Conservation (phyloP, 1,140 invertebrate genomes). For the Neelides sp. region DNA sequence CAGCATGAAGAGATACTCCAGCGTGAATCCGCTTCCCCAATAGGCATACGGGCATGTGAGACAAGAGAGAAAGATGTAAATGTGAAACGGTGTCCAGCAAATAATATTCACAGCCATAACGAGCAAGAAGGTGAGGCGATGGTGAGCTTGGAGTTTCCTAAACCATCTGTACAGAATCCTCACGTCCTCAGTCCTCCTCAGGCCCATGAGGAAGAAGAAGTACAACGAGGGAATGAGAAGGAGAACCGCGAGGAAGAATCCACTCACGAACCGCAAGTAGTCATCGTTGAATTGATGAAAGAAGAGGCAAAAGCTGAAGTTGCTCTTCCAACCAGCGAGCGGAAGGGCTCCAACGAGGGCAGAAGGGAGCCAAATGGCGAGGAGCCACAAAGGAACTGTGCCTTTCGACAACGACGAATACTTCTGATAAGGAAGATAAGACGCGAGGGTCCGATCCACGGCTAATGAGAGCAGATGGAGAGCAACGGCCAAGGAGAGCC, state of each 20-base stretch:
- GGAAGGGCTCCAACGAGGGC: slow-evolving; percentile 20
- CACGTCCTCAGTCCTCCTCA: neutral
- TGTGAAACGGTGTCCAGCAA: slow-evolving; percentile 26
- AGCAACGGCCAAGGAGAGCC: slow-evolving; percentile 15
- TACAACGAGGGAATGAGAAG: slow-evolving; percentile 19
- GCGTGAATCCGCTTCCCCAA: slow-evolving; percentile 19
- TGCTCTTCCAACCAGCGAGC: slow-evolving; percentile 21
- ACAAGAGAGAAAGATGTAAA: slow-evolving; percentile 23
- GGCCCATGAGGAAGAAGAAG: slow-evolving; percentile 17
- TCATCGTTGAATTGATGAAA: slow-evolving; percentile 29
- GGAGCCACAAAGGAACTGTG: slow-evolving; percentile 27
- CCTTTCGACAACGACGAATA: slow-evolving; percentile 22
- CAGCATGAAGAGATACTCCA: slow-evolving; percentile 28
- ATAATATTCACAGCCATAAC: slow-evolving; percentile 20
- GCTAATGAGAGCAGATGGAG: slow-evolving; percentile 24
- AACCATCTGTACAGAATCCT: slow-evolving; percentile 23
- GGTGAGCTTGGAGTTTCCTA: slow-evolving; percentile 26
- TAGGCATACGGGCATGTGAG: slow-evolving; percentile 16
- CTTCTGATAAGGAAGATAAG: slow-evolving; percentile 20
- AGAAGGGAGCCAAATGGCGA: slow-evolving; percentile 26
- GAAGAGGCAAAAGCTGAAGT: slow-evolving; percentile 29
- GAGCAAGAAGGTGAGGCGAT: slow-evolving; percentile 24
- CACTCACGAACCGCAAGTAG: slow-evolving; percentile 25
- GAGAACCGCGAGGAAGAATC: slow-evolving; percentile 19
- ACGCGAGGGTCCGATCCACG: slow-evolving; percentile 25